These are phyloP conservation scores for Heliconius charithonia DNA, from an alignment of 2,888 invertebrate species.

Conservation along the genomic window DNA sequence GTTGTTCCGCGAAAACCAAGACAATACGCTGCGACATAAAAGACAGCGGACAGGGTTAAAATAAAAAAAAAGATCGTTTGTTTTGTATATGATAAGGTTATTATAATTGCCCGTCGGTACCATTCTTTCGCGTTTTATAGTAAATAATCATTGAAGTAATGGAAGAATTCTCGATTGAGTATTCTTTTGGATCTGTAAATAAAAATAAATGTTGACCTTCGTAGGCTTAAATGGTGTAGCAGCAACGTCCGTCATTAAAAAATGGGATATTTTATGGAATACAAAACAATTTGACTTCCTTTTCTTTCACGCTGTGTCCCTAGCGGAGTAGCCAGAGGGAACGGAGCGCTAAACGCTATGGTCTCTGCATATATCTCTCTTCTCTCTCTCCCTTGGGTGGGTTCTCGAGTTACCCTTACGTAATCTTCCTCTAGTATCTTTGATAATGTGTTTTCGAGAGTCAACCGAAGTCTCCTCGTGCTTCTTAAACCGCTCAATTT, in stretches of 20 bases:
- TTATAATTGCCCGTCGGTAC: conserved; percentile 33
- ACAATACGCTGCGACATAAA: conserved; percentile 42
- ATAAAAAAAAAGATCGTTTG: conserved; percentile 34
- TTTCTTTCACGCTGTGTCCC: too few relatives aligned
- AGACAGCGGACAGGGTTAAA: conserved; percentile 32
- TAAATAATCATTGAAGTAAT: neutral
- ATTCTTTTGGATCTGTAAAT: neutral
- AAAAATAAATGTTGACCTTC: neutral
- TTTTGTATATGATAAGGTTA: conserved; percentile 31
- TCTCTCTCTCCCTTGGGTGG: too few relatives aligned
- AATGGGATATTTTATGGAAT: too few relatives aligned
- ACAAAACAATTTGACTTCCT: too few relatives aligned
- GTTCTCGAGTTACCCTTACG: too few relatives aligned
- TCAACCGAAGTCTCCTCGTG: too few relatives aligned
- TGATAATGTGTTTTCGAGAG: too few relatives aligned
- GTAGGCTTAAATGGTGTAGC: neutral
- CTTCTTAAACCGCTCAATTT: too few relatives aligned
- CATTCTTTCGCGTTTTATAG: conserved; percentile 7
- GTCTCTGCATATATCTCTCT: too few relatives aligned
- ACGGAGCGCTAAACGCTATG: too few relatives aligned
- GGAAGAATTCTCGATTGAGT: neutral
- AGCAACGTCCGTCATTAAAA: neutral
- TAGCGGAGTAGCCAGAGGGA: too few relatives aligned
- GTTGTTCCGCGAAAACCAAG: conserved; percentile 34
- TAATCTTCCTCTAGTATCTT: too few relatives aligned